Conservation (phyloP, 2,888 invertebrate species). For the Acrobasis suavella region DNA sequence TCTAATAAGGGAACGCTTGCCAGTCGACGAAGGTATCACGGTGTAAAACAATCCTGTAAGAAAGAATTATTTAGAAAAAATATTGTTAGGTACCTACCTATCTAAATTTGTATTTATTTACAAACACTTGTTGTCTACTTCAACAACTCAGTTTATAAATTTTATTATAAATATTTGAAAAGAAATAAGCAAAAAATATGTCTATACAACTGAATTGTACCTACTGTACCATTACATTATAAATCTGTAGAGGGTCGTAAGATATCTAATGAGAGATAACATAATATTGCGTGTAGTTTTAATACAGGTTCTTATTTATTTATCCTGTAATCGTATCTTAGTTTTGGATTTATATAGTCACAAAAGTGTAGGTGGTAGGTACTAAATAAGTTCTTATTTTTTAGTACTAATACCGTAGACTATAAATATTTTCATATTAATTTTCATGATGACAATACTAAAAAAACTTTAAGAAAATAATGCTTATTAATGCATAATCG, state of each 20-base stretch:
- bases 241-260: too few species aligned
- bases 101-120: too few species aligned
- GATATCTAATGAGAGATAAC: too few species aligned
- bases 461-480: neutral
- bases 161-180: too few species aligned
- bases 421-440: neutral
- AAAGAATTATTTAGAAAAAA: neutral
- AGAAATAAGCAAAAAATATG: too few species aligned
- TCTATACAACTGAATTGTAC: too few species aligned
- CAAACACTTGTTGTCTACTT: too few species aligned
- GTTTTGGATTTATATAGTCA: neutral
- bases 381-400: neutral
- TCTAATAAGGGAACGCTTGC: slow-evolving; percentile 24
- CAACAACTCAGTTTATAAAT: too few species aligned
- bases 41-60: slow-evolving; percentile 1
- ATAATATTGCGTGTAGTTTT: too few species aligned
- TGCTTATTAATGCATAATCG: neutral
- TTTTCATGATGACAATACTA: neutral
- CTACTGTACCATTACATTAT: too few species aligned
- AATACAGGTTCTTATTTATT: too few species aligned
- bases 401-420: neutral
- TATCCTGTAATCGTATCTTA: neutral
- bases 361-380: neutral
- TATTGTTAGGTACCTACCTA: neutral
- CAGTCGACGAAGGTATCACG: slow-evolving; percentile 20